Base-by-base conservation (phyloP, 1,140 invertebrate genomes). In the Lerema accius region DNA sequence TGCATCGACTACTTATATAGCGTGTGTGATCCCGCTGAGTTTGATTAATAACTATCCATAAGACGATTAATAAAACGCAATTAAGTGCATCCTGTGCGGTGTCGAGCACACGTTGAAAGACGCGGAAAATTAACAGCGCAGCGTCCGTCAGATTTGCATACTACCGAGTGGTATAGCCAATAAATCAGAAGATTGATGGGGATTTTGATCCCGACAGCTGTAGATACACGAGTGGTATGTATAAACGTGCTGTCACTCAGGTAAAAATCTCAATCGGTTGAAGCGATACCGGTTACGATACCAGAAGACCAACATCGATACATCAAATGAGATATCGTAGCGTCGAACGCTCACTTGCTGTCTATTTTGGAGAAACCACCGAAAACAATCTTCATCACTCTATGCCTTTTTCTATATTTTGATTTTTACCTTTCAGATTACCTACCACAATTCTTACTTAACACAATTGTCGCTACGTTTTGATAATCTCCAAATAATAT, bases 71-170 rank as follows among this genome's bases (percentile, higher is more conserved):
- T 73, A 76, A 67, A 61, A 69, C 53, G 64, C 71, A 73, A 80
- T 80, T 74, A 71, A 74, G 76, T 66, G 65, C 60, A 71, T 78
- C 79, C 75, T 79, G 75, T 56, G 48, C 43, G 26, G 28, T 61
- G 55, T 60, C 49, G 48, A 51, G 23, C 40, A 28, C 17, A 63
- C 40, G 50, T 62, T 66, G 61, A 59, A 59, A 59, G 61, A 59
- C 60, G 43, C 17, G 60, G 65, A 63, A 53, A 55, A 61, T 63
- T 55, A 55, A 61, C 61, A 19, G 45, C 68, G 66, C 58, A 16
- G 50, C 68, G 66, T 63, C 60, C 49, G 50, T 50, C 64, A 56
- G 50, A 71, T 64, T 67, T 71, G 61, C 61, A 64, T 60, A 60
- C 56, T 28, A 42, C 48, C 11, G 10, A 48, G 11, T 48, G 32